phyloP scores from a whole-genome alignment of 2,797 vertebrate species.

The Nyctalus aviator region DNA sequence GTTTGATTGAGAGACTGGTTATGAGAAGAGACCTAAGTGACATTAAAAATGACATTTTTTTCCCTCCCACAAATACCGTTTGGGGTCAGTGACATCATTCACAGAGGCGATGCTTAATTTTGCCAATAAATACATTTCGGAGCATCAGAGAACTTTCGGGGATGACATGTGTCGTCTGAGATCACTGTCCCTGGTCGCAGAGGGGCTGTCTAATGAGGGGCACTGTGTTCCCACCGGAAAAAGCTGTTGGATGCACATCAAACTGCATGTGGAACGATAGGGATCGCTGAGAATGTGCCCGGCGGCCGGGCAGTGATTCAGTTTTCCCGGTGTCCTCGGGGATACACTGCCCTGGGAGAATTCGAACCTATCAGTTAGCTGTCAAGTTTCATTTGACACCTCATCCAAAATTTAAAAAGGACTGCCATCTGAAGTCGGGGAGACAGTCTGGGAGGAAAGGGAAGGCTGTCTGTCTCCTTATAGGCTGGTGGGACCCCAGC shows the following conservation, averaged over 20 bases:
- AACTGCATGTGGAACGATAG: constrained; percentile 76
- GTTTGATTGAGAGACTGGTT: neutral
- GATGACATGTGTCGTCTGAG: constrained; percentile 35
- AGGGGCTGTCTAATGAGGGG: constrained; percentile 53
- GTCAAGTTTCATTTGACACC: constrained; percentile 83
- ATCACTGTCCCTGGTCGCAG: constrained; percentile 51
- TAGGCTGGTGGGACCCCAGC: constrained; percentile 12
- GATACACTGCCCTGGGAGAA: constrained; percentile 76
- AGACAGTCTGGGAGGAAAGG: constrained; percentile 54
- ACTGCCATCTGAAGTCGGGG: constrained; percentile 66
- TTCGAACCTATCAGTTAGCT: constrained; percentile 81
- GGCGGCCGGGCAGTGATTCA: constrained; percentile 70
- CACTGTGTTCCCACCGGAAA: constrained; percentile 48
- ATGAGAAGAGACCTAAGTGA: constrained; percentile 17
- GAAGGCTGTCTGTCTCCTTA: constrained; percentile 67
- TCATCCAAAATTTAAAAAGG: constrained; percentile 82
- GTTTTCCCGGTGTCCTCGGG: constrained; percentile 68
- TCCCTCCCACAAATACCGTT: neutral
- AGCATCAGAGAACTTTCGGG: constrained; percentile 42
- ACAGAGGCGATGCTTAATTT: neutral
- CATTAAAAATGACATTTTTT: constrained; percentile 30
- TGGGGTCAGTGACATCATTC: neutral
- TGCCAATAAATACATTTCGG: constrained; percentile 26
- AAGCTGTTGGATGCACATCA: constrained; percentile 72
- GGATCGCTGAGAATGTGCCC: constrained; percentile 63